These are phyloP conservation scores for Lophura nycthemera DNA, from an alignment of 2,113 vertebrate species.

Conservation along the genomic window DNA sequence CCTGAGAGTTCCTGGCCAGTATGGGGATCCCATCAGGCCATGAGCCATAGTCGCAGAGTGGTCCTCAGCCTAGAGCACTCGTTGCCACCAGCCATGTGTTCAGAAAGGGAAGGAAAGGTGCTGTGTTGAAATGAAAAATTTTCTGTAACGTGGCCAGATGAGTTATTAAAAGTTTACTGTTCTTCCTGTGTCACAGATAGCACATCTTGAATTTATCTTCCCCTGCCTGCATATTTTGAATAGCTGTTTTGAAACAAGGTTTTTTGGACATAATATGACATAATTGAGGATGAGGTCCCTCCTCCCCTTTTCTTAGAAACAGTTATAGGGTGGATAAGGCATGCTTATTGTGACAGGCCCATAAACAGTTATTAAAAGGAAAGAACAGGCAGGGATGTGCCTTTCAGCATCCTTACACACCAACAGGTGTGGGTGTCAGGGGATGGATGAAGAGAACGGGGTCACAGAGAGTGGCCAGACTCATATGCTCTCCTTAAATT, in stretches of 20 bases:
- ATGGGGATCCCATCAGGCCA: background rate
- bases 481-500: background rate
- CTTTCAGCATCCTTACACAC: background rate
- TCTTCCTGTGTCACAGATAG: background rate
- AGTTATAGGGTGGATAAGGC: background rate
- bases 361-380: background rate
- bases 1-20: background rate
- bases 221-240: background rate
- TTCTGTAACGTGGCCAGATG: background rate
- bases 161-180: background rate
- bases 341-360: background rate
- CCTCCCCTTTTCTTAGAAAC: background rate
- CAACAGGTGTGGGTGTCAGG: background rate
- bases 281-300: background rate
- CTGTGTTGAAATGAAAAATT: background rate
- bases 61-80: background rate
- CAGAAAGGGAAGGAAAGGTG: background rate
- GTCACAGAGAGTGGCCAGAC: background rate
- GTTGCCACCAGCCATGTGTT: background rate
- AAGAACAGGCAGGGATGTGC: background rate
- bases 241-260: background rate
- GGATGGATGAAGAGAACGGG: background rate
- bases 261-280: background rate
- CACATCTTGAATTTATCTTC: background rate
- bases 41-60: fast-evolving